These are phyloP conservation scores for Phasianus colchicus DNA, from an alignment of 2,113 vertebrate genomes.

Conservation along the genomic window DNA sequence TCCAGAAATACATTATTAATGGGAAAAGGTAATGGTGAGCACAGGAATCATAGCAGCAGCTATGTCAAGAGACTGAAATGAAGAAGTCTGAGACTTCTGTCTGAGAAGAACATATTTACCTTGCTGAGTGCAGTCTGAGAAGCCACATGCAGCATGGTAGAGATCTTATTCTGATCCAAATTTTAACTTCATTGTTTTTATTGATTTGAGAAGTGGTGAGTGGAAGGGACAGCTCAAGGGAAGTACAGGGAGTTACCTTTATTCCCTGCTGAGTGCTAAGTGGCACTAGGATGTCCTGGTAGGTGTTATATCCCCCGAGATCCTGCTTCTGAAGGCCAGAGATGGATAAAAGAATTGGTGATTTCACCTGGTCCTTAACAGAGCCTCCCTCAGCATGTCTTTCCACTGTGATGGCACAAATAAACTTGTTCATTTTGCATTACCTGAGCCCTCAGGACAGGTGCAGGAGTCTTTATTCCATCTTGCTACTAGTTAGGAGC, in stretches of 20 bases:
- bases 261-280: background rate
- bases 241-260: background rate
- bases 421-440: background rate
- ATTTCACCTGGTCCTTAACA: background rate
- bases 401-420: background rate
- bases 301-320: background rate
- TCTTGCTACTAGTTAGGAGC: background rate
- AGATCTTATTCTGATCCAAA: background rate
- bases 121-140: background rate
- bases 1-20: background rate
- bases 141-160: background rate
- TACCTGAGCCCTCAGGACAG: background rate
- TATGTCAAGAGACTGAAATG: background rate
- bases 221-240: background rate
- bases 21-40: background rate
- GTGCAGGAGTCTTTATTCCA: background rate
- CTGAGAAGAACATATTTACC: background rate
- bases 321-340: background rate
- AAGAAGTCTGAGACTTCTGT: background rate
- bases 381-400: background rate
- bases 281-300: background rate
- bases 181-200: rapidly evolving
- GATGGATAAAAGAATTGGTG: background rate
- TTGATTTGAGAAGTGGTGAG: background rate
- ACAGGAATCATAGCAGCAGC: rapidly evolving